Evolutionary conservation across 2,888 invertebrate genomes (phyloP).

Genomic region (Aleiodes testaceus): DNA sequence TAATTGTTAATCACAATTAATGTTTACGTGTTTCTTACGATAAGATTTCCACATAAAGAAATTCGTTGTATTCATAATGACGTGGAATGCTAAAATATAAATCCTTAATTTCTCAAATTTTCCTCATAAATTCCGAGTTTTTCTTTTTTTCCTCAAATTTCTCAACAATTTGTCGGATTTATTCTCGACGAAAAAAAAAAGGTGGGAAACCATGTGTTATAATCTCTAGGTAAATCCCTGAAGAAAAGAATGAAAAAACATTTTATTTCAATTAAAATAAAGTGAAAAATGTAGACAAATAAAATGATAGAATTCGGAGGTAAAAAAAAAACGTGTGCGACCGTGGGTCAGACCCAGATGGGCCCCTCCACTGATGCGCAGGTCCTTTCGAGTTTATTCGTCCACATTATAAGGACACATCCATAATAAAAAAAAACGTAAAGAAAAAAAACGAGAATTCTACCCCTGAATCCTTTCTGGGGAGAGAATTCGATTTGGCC

Average conservation of each 20-base stretch:
- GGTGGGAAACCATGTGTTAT: conserved; percentile 68
- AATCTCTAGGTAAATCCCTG: conserved; percentile 61
- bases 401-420: conserved; percentile 53
- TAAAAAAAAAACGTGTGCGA: conserved; percentile 41
- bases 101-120: neutral
- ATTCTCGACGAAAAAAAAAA: conserved; percentile 48
- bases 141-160: conserved; percentile 51
- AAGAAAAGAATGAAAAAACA: too few species aligned
- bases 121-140: too few species aligned
- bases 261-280: too few species aligned
- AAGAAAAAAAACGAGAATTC: conserved; percentile 32
- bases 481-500: conserved; percentile 47
- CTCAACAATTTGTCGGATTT: conserved; percentile 68
- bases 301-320: neutral
- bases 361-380: conserved; percentile 54
- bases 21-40: conserved; percentile 11
- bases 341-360: conserved; percentile 48
- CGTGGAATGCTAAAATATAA: neutral
- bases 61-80: neutral
- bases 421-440: conserved; percentile 60
- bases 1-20: conserved; percentile 41
- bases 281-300: too few species aligned
- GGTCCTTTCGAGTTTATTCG: conserved; percentile 71
- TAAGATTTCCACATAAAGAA: conserved; percentile 29
- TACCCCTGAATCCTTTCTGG: conserved; percentile 65